Evolutionary conservation across 1,140 invertebrate genomes (phyloP).

Genomic region (Lysiphlebus fabarum): DNA sequence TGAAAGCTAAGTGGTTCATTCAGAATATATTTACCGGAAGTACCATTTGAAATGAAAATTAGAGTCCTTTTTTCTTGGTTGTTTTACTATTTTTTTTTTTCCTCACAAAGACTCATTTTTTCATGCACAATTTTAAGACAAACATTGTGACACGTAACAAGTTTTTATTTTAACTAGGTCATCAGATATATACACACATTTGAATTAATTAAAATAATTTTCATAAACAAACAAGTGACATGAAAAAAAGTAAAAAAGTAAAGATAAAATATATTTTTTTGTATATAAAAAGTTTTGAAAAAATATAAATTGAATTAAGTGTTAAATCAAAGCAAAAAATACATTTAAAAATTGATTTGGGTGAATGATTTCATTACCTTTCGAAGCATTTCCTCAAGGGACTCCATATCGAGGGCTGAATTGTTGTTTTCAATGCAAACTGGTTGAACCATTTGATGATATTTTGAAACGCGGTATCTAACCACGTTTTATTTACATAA

Average conservation of each 20-base stretch:
- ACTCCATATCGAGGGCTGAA: constrained; percentile 73
- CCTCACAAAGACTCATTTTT: neutral
- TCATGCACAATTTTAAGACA: neutral
- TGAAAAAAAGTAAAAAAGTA: neutral
- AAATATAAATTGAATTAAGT: constrained; percentile 19
- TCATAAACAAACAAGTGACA: neutral
- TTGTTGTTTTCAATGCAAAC: constrained; percentile 64
- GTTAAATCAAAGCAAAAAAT: constrained; percentile 13
- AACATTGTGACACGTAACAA: too few relatives aligned
- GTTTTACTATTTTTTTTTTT: neutral
- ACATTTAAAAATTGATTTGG: neutral
- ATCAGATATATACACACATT: neutral
- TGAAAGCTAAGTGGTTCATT: constrained; percentile 11
- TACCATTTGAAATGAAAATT: constrained; percentile 1
- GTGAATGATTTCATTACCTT: constrained; percentile 60
- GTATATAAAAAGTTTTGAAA: neutral
- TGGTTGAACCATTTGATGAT: constrained; percentile 49
- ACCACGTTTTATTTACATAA: constrained; percentile 10
- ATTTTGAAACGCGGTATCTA: constrained; percentile 13
- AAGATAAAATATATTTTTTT: neutral
- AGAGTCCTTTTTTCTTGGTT: constrained; percentile 6
- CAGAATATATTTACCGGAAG: constrained; percentile 16
- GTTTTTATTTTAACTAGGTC: too few relatives aligned
- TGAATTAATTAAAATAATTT: neutral
- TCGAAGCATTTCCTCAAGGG: constrained; percentile 76